These are phyloP conservation scores for Pterobdella sp. DNA, from an alignment of 2,888 invertebrate species.

Conservation along the genomic window DNA sequence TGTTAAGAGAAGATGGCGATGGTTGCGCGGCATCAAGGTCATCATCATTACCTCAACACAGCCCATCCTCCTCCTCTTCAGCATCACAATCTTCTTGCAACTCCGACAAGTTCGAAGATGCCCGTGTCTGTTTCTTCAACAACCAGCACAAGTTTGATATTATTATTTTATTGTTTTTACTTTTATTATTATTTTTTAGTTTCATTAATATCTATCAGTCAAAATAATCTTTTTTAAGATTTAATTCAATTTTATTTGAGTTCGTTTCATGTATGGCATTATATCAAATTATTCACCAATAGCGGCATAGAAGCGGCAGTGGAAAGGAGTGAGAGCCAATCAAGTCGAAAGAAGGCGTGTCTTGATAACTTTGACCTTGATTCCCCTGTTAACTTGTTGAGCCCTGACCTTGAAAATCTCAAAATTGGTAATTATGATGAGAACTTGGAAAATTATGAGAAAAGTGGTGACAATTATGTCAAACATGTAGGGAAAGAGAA, in stretches of 20 bases:
- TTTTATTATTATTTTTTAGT: neutral
- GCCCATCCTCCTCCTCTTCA: constrained; percentile 23
- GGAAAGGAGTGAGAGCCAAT: constrained; percentile 15
- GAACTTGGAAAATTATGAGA: too few species aligned
- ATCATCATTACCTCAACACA: constrained; percentile 18
- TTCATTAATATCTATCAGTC: neutral
- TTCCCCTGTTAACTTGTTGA: too few species aligned
- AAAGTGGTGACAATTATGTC: too few species aligned
- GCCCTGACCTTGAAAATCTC: too few species aligned
- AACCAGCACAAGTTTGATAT: neutral
- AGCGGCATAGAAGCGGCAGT: constrained; percentile 16
- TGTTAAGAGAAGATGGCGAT: too few species aligned
- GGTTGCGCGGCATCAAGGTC: constrained; percentile 11
- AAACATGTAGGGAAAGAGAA: too few species aligned
- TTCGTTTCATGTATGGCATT: neutral
- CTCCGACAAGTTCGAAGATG: constrained; percentile 27
- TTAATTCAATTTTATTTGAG: neutral
- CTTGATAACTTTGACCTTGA: constrained; percentile 12
- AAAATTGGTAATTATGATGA: too few species aligned
- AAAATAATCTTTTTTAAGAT: neutral
- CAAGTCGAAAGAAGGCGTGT: constrained; percentile 22
- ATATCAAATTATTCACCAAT: too few species aligned
- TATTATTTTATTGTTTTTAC: constrained; percentile 1
- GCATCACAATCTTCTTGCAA: constrained; percentile 18
- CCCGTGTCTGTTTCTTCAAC: constrained; percentile 22